Evolutionary conservation across 2,113 vertebrate genomes (phyloP).

Genomic region (Triplophysa tibetana): DNA sequence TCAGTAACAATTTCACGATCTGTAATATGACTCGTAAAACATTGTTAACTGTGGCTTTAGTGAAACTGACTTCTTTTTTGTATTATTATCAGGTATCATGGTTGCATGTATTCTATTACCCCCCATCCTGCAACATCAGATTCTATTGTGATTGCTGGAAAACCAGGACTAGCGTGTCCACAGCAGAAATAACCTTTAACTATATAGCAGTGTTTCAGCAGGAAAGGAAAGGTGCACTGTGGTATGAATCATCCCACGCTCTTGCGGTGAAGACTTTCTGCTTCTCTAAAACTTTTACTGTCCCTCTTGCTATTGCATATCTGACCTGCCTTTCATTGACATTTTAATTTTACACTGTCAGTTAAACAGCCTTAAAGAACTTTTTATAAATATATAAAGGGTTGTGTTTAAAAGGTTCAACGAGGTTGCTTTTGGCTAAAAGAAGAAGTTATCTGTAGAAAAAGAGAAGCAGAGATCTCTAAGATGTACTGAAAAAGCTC

Average conservation of each 20-base stretch:
- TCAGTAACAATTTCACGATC: too few relatives aligned
- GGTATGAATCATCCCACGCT: background rate
- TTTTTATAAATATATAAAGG: background rate
- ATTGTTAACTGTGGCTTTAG: background rate
- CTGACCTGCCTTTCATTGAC: background rate
- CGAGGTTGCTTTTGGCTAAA: background rate
- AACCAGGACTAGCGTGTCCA: too few relatives aligned
- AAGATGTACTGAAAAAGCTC: background rate
- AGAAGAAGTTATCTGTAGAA: conserved; percentile 31
- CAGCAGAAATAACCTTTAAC: background rate
- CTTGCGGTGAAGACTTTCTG: background rate
- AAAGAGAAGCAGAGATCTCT: conserved; percentile 9
- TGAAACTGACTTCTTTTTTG: background rate
- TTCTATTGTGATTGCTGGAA: background rate
- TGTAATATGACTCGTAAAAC: too few relatives aligned
- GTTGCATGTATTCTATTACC: too few relatives aligned
- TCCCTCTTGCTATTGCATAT: background rate
- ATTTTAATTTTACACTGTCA: background rate
- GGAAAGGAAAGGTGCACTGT: background rate
- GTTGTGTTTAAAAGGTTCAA: background rate
- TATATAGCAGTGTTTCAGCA: background rate
- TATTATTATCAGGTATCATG: too few relatives aligned
- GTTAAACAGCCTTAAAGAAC: background rate
- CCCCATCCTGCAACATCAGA: too few relatives aligned
- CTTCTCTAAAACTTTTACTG: background rate